These are phyloP conservation scores for Nettapus auritus DNA, from an alignment of 2,113 vertebrate genomes.

Conservation along the genomic window DNA sequence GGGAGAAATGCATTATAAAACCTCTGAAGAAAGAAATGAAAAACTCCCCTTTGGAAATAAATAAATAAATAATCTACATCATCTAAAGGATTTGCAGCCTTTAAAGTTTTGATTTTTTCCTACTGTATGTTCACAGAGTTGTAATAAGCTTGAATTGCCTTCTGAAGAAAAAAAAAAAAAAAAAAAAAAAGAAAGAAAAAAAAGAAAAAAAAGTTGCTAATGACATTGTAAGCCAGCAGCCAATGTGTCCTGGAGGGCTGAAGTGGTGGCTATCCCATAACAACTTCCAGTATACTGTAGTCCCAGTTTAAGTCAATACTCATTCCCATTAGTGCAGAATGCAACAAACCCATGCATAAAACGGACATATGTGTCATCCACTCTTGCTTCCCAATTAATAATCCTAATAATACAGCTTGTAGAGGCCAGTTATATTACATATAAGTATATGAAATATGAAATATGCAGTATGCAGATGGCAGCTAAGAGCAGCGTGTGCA, in stretches of 20 bases:
- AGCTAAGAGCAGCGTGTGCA: rapidly evolving
- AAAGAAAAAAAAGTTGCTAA: background rate
- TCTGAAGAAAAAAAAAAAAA: background rate
- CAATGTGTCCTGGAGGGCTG: background rate
- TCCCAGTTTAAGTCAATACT: background rate
- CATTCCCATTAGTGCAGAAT: background rate
- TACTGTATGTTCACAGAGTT: background rate
- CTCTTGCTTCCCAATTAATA: background rate
- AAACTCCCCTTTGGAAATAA: background rate
- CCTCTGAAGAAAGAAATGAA: background rate
- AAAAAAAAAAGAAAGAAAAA: background rate
- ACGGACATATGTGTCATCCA: background rate
- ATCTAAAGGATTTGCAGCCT: background rate
- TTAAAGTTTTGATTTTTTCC: background rate
- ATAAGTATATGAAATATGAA: background rate
- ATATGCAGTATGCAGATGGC: background rate
- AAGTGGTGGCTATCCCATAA: background rate
- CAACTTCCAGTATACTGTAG: background rate
- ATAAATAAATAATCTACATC: background rate
- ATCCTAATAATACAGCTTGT: background rate
- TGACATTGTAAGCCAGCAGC: background rate
- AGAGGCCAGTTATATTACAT: background rate
- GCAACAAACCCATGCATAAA: background rate
- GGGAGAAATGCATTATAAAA: background rate
- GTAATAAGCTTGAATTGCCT: background rate